Base-by-base conservation (phyloP, 1,140 invertebrate genomes). In the Leguminivora glycinivorella region DNA sequence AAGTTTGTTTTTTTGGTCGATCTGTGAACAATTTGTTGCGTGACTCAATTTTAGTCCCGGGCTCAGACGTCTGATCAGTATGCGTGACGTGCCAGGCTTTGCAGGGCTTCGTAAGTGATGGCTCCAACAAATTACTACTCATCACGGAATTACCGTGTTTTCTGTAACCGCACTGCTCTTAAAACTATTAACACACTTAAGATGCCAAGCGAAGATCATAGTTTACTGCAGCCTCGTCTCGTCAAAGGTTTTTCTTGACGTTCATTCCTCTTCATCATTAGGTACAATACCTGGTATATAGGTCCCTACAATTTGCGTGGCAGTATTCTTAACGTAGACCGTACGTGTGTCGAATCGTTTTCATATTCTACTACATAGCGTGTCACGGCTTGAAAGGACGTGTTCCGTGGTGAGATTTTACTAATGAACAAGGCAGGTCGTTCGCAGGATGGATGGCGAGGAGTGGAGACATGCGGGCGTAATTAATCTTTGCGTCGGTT, bases 371-470 rank as follows among this genome's bases (percentile, higher is more conserved):
- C 68, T 75, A 71, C 58, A 68, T 69, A 68, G 24, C 56, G 60
- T 74, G 69, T 74, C 72, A 69, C 24, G 43, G 70, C 60, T 69
- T 24, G 71, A 67, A 71, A 69, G 69, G 68, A 78, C 70, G 75
- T 75, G 74, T 75, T 79, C 71, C 69, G 67, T 68, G 69, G 38
- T 34, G 69, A 67, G 60, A 73, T 70, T 58, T 43, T 60, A 66
- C 76, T 83, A 83, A 83, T 81, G 74, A 81, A 81, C 80, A 74
- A 74, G 74, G 77, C 77, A 78, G 76, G 52, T 52, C 19, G 43
- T 47, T 63, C n/a, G 26, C 25, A 29, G 58, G 58, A 63, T 63
- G 26, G 58, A 29, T 29, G 58, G 25, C 58, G 58, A 6, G 19
- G 47, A 52, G 43, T 17, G 43, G 43, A 52, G 47, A 52, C 3